A percentile compares a stretch with the other conserved stretches of the same genome.
These are phyloP conservation scores for Saccostrea cuccullata DNA, from an alignment of 1,140 invertebrate genomes.

Conservation along the genomic window DNA sequence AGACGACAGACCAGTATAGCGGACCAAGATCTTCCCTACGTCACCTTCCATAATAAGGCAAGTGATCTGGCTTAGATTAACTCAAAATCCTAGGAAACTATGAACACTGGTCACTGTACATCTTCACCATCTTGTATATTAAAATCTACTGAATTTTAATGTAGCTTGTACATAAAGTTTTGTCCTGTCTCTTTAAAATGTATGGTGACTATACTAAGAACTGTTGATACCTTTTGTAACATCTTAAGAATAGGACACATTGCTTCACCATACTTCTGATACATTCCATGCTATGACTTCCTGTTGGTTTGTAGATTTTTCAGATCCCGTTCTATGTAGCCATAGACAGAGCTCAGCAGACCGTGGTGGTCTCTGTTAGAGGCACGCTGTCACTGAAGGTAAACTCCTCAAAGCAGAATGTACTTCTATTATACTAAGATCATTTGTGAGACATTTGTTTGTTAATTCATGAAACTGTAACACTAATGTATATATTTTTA, in stretches of 20 bases:
- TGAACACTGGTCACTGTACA: too few species aligned
- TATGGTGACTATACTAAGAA: too few species aligned
- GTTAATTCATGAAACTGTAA: too few species aligned
- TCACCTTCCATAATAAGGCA: constrained; percentile 91
- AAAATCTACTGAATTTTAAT: too few species aligned
- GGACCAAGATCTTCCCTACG: constrained; percentile 90
- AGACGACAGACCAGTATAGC: constrained; percentile 86
- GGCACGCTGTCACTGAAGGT: constrained; percentile 89
- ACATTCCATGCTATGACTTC: not conserved
- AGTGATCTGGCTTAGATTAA: not conserved
- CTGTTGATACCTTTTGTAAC: not conserved
- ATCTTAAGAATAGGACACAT: not conserved
- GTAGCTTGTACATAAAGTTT: too few species aligned
- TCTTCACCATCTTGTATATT: too few species aligned
- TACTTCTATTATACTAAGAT: not conserved
- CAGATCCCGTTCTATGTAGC: constrained; percentile 89
- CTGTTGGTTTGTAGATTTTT: constrained; percentile 67
- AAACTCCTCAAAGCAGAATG: not conserved
- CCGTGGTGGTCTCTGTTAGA: constrained; percentile 90
- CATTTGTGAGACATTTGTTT: too few species aligned
- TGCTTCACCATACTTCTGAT: not conserved
- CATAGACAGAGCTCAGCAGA: constrained; percentile 88
- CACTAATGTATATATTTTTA: too few species aligned
- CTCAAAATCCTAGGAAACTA: too few species aligned
- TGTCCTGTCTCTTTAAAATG: too few species aligned